These are phyloP conservation scores for Hypsopygia costalis DNA, from an alignment of 2,888 invertebrate species.

Conservation along the genomic window DNA sequence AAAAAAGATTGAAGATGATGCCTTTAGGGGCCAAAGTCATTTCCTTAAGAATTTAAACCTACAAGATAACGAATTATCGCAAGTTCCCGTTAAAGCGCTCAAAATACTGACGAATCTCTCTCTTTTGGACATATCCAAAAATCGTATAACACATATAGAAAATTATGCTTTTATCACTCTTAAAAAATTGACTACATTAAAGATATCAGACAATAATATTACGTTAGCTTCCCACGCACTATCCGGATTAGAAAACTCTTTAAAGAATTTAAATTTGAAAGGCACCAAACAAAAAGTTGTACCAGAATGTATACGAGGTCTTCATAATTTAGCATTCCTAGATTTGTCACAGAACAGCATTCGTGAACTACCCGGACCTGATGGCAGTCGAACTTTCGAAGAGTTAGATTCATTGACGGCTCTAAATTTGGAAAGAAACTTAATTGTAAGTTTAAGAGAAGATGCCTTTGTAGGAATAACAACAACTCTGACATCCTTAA, in stretches of 20 bases:
- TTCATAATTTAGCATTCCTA: slow-evolving; percentile 90
- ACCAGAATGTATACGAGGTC: slow-evolving; percentile 88
- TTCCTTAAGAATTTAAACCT: slow-evolving; percentile 91
- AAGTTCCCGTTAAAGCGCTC: slow-evolving; percentile 88
- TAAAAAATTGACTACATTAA: slow-evolving; percentile 87
- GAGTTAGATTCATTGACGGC: slow-evolving; percentile 91
- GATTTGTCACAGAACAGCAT: slow-evolving; percentile 95
- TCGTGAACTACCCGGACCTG: slow-evolving; percentile 87
- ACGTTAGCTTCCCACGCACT: slow-evolving; percentile 86
- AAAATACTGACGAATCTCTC: slow-evolving; percentile 85
- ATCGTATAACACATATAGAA: slow-evolving; percentile 86
- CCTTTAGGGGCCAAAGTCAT: slow-evolving; percentile 91
- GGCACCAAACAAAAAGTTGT: slow-evolving; percentile 90
- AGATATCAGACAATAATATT: slow-evolving; percentile 93
- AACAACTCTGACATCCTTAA: slow-evolving; percentile 91
- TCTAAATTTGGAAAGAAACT: slow-evolving; percentile 92
- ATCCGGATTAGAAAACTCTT: slow-evolving; percentile 87
- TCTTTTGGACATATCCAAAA: slow-evolving; percentile 91
- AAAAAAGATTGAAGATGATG: slow-evolving; percentile 83
- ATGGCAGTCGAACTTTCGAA: slow-evolving; percentile 85
- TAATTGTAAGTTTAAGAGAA: slow-evolving; percentile 88
- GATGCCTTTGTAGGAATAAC: slow-evolving; percentile 90
- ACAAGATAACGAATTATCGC: slow-evolving; percentile 89
- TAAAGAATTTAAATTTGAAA: slow-evolving; percentile 94
- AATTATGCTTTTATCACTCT: slow-evolving; percentile 88